Percentiles rank a stretch among this genome's conserved stretches.
Conservation (phyloP, 1,140 invertebrate genomes). For the Theocolax elegans region DNA sequence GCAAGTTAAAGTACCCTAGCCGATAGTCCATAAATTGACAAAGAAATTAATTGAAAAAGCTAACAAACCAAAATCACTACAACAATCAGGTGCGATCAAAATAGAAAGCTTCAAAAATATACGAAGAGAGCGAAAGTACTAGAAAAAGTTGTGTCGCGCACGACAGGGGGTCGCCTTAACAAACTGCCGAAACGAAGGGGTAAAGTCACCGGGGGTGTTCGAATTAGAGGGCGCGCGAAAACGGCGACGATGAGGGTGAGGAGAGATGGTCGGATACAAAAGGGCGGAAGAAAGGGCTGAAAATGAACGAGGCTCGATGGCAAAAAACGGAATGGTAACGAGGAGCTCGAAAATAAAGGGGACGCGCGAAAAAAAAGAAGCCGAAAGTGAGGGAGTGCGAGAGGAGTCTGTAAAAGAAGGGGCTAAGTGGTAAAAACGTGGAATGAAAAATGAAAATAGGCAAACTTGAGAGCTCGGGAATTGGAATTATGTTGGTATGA, state of each 20-base stretch:
- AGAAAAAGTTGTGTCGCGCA: constrained; percentile 7
- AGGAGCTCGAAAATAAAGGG: background rate
- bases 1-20: no score
- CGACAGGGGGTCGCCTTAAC: background rate
- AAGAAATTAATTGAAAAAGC: no score
- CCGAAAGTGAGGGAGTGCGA: background rate
- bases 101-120: no score
- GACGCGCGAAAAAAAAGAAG: background rate
- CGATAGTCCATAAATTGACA: no score
- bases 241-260: background rate
- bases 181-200: constrained; percentile 21
- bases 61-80: no score
- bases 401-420: background rate
- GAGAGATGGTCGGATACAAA: background rate
- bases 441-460: constrained; percentile 33
- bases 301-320: constrained; percentile 17
- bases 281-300: background rate
- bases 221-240: constrained; percentile 23
- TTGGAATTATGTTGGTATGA: constrained; percentile 12
- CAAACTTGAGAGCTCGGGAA: background rate
- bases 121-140: no score
- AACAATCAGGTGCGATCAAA: no score
- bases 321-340: background rate
- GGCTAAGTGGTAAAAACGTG: background rate
- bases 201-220: background rate